Evolutionary conservation across 2,888 invertebrate genomes (phyloP).

Genomic region (Erebia epiphron): DNA sequence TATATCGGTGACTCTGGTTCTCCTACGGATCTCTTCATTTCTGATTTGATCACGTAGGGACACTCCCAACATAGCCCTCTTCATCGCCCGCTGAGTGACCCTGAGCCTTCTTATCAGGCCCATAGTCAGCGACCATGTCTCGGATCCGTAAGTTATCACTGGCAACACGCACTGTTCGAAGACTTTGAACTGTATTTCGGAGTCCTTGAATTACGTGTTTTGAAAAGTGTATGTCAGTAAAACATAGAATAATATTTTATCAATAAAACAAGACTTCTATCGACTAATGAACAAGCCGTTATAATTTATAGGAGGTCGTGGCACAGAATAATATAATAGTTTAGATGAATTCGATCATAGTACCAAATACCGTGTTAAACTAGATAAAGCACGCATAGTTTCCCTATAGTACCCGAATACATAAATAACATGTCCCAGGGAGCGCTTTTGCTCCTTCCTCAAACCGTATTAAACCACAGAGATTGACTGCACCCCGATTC

Average conservation of each 20-base stretch:
- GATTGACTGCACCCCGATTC: conserved; percentile 69
- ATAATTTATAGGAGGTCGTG: neutral
- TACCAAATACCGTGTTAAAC: conserved; percentile 43
- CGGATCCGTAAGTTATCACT: too few relatives aligned
- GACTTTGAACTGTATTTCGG: too few relatives aligned
- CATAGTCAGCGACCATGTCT: too few relatives aligned
- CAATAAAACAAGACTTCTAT: neutral
- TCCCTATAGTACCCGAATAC: conserved; percentile 57
- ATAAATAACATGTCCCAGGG: conserved; percentile 72
- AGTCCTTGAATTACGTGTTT: neutral
- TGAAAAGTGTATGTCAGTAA: neutral
- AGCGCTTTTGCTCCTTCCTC: conserved; percentile 67
- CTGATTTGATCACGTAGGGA: too few relatives aligned
- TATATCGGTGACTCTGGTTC: too few relatives aligned
- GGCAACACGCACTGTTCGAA: too few relatives aligned
- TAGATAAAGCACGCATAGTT: conserved; percentile 59
- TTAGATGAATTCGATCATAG: conserved; percentile 32
- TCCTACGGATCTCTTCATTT: too few relatives aligned
- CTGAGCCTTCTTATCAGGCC: too few relatives aligned
- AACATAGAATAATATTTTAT: neutral
- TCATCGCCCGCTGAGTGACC: too few relatives aligned
- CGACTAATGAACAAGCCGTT: neutral
- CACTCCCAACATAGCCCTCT: too few relatives aligned
- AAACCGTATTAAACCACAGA: conserved; percentile 73
- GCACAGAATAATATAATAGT: too few relatives aligned